A percentile compares a stretch with the other conserved stretches of the same genome.
These are phyloP conservation scores for Pangasius krempfi DNA, from an alignment of 2,797 vertebrate species.

Conservation along the genomic window DNA sequence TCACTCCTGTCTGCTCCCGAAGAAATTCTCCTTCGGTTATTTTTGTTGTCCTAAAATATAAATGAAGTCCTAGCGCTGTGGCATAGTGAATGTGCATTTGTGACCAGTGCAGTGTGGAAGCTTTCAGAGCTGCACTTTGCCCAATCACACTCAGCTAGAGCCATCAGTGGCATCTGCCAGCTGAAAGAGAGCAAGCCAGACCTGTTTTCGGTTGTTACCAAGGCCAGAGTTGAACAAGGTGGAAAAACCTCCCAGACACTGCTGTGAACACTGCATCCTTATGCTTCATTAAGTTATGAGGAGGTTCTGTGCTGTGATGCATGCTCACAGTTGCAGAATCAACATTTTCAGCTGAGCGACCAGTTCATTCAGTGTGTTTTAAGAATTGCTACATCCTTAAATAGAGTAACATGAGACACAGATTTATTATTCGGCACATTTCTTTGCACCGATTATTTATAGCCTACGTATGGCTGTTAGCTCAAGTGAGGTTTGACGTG, in stretches of 20 bases:
- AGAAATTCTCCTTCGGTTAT: not conserved
- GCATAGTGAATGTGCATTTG: not conserved
- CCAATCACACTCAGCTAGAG: not conserved
- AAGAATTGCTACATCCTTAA: not conserved
- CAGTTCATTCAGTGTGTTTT: not conserved
- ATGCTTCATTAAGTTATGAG: not conserved
- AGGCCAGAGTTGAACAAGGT: not conserved
- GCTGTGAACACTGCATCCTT: not conserved
- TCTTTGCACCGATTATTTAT: not conserved
- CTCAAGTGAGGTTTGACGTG: not conserved
- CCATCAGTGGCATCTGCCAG: not conserved
- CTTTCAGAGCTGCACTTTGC: not conserved
- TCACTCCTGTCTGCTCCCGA: not conserved
- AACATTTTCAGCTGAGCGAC: not conserved
- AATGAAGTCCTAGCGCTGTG: not conserved
- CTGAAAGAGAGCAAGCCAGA: not conserved
- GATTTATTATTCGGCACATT: not conserved
- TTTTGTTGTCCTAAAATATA: not conserved
- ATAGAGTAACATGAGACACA: not conserved
- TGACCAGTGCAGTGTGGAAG: not conserved
- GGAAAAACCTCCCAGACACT: not conserved
- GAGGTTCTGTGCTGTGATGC: not conserved
- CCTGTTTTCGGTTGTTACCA: not conserved
- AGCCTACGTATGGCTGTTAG: not conserved
- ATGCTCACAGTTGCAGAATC: not conserved